Evolutionary conservation across 2,888 invertebrate genomes (phyloP).

Genomic region (Keiferia lycopersicella): DNA sequence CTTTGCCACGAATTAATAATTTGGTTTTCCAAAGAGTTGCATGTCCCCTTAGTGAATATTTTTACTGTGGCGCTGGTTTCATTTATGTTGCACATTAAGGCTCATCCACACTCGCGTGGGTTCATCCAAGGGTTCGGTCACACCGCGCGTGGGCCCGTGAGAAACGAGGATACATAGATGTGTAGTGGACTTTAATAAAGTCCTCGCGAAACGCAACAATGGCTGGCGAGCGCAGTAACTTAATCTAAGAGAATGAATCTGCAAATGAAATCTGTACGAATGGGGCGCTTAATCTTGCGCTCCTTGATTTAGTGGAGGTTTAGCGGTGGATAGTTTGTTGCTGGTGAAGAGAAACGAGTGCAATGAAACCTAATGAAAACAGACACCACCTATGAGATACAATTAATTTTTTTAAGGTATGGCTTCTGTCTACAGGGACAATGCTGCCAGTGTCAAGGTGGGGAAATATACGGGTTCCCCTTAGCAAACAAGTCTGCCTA

Average conservation of each 20-base stretch:
- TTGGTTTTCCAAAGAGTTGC: too few species aligned
- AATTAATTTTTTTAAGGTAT: too few species aligned
- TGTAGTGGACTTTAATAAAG: conserved; percentile 66
- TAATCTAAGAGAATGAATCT: conserved; percentile 70
- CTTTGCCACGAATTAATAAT: too few species aligned
- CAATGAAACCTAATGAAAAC: background rate
- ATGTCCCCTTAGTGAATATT: too few species aligned
- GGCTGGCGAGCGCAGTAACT: conserved; percentile 61
- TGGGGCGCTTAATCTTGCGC: conserved; percentile 56
- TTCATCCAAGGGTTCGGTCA: conserved; percentile 28
- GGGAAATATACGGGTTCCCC: too few species aligned
- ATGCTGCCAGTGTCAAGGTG: too few species aligned
- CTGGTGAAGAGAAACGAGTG: background rate
- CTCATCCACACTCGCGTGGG: conserved; percentile 26
- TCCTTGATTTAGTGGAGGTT: conserved; percentile 21
- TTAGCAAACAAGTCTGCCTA: too few species aligned
- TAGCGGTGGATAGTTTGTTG: background rate
- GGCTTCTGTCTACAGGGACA: too few species aligned
- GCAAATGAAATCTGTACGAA: conserved; percentile 54
- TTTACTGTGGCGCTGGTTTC: too few species aligned
- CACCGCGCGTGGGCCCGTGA: conserved; percentile 47
- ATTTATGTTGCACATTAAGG: background rate
- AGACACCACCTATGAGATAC: too few species aligned
- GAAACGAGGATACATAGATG: conserved; percentile 46
- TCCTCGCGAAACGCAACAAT: conserved; percentile 69